These are phyloP conservation scores for Branchellion lobata DNA, from an alignment of 2,888 invertebrate species.

Conservation along the genomic window DNA sequence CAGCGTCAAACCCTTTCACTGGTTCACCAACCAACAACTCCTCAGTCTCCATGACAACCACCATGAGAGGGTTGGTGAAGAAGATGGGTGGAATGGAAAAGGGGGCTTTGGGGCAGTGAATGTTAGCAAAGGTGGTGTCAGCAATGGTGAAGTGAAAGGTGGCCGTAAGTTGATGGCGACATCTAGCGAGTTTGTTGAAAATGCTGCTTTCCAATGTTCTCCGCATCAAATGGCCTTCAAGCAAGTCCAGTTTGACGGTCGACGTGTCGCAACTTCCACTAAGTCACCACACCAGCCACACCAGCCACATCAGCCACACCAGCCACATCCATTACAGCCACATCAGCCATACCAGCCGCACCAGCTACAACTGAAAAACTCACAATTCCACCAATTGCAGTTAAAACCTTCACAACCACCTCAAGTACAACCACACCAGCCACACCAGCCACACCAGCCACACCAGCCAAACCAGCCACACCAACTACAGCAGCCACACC, in stretches of 20 bases:
- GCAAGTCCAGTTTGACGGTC: too few species aligned
- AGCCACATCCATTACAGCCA: too few species aligned
- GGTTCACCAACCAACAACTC: neutral
- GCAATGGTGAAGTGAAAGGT: neutral
- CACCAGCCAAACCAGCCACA: constrained; percentile 23
- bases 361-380: neutral
- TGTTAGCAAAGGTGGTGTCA: neutral
- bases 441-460: neutral
- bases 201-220: neutral
- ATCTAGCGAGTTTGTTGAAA: neutral
- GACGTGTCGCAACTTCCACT: too few species aligned
- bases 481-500: neutral
- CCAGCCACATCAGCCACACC: too few species aligned
- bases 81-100: neutral
- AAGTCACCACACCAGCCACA: neutral
- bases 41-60: too few species aligned
- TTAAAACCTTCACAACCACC: neutral
- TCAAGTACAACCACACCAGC: neutral
- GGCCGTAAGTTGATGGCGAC: neutral
- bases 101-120: neutral
- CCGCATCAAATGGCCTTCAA: too few species aligned
- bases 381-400: too few species aligned
- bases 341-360: too few species aligned
- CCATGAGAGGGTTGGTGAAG: too few species aligned
- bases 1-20: constrained; percentile 4